Evolutionary conservation across 2,888 invertebrate species (phyloP).

Genomic region (Branchellion lobata): DNA sequence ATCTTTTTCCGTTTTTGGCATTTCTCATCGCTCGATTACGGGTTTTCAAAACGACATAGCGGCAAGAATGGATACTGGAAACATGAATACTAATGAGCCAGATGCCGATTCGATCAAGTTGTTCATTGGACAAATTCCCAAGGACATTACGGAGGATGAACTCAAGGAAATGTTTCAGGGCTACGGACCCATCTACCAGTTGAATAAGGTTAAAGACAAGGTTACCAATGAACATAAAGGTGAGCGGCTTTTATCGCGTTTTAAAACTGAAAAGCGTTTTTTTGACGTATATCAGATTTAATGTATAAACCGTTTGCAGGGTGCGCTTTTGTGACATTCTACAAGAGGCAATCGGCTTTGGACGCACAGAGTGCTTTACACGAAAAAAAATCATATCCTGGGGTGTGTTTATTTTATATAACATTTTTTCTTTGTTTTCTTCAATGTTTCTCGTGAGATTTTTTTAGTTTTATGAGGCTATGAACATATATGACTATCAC

Average conservation of each 20-base stretch:
- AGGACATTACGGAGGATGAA: slow-evolving; percentile 38
- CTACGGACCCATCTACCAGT: slow-evolving; percentile 37
- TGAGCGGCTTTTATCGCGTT: no score
- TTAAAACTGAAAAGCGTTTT: no score
- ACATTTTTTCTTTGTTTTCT: neutral
- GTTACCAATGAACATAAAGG: slow-evolving; percentile 42
- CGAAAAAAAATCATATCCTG: slow-evolving; percentile 43
- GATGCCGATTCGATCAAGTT: slow-evolving; percentile 45
- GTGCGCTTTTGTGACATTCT: slow-evolving; percentile 42
- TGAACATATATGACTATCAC: neutral
- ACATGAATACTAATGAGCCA: slow-evolving; percentile 15
- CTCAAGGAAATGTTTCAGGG: slow-evolving; percentile 40
- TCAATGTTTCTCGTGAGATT: no score
- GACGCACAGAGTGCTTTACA: slow-evolving; percentile 43
- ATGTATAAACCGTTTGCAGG: no score
- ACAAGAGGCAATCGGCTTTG: slow-evolving; percentile 43
- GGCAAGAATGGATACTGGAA: neutral
- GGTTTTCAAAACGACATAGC: neutral
- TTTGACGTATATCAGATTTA: no score
- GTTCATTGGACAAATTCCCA: slow-evolving; percentile 46
- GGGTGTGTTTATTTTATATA: no score
- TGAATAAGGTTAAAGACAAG: slow-evolving; percentile 40
- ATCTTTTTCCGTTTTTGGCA: slow-evolving; percentile 1
- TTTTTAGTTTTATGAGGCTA: neutral
- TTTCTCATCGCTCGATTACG: neutral